phyloP scores from a whole-genome alignment of 2,797 vertebrate genomes.

The Girardinus metallicus region DNA sequence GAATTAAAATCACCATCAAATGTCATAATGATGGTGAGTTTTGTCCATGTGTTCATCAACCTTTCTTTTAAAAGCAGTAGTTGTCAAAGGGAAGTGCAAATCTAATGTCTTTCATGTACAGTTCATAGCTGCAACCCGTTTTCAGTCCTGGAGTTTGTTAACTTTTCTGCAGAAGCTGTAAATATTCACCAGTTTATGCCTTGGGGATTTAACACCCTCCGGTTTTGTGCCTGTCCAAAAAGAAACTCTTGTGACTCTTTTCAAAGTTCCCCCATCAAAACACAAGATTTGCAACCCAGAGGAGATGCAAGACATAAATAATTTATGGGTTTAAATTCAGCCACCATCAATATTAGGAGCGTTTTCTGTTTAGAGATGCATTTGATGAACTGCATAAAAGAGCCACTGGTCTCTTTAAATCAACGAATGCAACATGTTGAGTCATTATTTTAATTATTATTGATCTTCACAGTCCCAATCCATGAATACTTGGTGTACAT shows the following conservation, averaged over 20 bases:
- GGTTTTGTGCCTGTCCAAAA: slow-evolving; percentile 24
- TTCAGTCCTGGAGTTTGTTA: slow-evolving; percentile 5
- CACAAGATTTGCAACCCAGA: slow-evolving; percentile 60
- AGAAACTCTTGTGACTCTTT: slow-evolving; percentile 44
- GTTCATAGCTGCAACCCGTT: neutral
- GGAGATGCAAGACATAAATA: slow-evolving; percentile 52
- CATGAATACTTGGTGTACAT: neutral
- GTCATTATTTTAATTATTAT: slow-evolving; percentile 27
- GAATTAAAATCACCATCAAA: neutral
- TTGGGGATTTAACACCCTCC: slow-evolving; percentile 15
- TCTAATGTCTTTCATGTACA: neutral
- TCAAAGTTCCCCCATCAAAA: slow-evolving; percentile 56
- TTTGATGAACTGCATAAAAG: slow-evolving; percentile 40
- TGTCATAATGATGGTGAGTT: neutral
- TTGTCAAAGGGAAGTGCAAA: neutral
- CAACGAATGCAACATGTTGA: slow-evolving; percentile 31
- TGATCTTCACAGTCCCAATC: neutral
- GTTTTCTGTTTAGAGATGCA: slow-evolving; percentile 19
- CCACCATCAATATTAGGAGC: slow-evolving; percentile 39
- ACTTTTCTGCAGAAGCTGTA: slow-evolving; percentile 14
- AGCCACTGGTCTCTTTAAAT: slow-evolving; percentile 51
- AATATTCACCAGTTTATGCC: slow-evolving; percentile 7
- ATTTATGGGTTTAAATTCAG: slow-evolving; percentile 49
- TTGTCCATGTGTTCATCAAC: neutral
- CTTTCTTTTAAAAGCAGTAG: neutral